Evolutionary conservation across 2,113 vertebrate species (phyloP).

Genomic region (Spermophilus dauricus): DNA sequence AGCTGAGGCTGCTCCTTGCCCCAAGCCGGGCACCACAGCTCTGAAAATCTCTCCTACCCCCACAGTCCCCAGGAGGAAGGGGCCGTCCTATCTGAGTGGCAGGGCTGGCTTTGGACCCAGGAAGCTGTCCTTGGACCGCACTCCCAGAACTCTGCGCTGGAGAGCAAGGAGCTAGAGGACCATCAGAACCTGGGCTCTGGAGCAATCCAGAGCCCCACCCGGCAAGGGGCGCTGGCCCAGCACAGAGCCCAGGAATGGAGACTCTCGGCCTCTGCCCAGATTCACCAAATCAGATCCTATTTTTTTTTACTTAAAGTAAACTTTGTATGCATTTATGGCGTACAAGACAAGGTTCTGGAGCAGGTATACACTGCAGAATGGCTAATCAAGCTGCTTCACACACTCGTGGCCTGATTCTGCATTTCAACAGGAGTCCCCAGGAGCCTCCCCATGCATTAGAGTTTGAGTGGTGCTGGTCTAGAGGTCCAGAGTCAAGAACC

Average conservation of each 20-base stretch:
- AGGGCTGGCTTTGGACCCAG: not conserved
- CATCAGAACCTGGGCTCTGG: not conserved
- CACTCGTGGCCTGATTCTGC: not conserved
- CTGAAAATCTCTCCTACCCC: not conserved
- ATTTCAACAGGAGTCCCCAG: not conserved
- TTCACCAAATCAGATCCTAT: not conserved
- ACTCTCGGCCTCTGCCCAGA: not conserved
- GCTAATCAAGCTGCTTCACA: not conserved
- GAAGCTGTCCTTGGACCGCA: not conserved
- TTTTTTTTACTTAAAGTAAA: not conserved
- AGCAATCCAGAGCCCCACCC: not conserved
- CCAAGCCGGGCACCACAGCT: not conserved
- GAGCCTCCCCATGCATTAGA: too few relatives aligned
- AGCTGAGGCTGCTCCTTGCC: not conserved
- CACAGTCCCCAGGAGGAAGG: not conserved
- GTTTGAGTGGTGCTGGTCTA: not conserved
- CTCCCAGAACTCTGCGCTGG: not conserved
- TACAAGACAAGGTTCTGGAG: not conserved
- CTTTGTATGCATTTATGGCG: not conserved
- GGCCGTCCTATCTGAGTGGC: not conserved
- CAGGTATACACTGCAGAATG: not conserved
- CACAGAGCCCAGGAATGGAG: not conserved
- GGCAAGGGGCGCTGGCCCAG: too few relatives aligned
- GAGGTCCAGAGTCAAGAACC: not conserved
- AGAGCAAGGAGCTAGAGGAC: not conserved